Evolutionary conservation across 2,797 vertebrate species (phyloP).

Genomic region (Glyptemys insculpta): DNA sequence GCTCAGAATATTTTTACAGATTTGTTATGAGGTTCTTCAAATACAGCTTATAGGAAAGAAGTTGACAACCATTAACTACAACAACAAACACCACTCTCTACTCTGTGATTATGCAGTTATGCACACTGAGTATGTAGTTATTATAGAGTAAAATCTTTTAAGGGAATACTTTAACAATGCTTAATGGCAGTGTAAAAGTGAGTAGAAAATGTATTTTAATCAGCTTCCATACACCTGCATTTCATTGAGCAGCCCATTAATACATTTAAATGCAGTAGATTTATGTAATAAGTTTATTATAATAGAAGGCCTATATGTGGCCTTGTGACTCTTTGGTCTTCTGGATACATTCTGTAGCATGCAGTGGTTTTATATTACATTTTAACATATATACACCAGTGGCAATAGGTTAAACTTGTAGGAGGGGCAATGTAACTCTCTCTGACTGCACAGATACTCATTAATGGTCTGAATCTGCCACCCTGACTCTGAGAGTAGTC

Average conservation of each 20-base stretch:
- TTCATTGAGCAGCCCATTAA: fast-evolving
- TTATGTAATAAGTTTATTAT: neutral
- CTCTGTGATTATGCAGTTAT: neutral
- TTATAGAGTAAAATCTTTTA: neutral
- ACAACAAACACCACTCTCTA: neutral
- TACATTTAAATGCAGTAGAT: fast-evolving
- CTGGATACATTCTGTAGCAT: neutral
- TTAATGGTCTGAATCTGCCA: neutral
- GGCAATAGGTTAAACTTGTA: neutral
- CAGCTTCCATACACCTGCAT: fast-evolving
- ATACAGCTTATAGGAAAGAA: fast-evolving
- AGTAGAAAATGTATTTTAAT: too few species aligned
- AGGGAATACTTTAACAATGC: neutral
- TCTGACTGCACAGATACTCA: neutral
- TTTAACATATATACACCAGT: neutral
- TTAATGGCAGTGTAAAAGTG: too few species aligned
- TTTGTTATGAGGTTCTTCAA: neutral
- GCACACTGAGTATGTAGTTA: neutral
- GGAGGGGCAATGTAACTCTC: neutral
- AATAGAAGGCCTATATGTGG: neutral
- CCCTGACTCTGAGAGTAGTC: neutral
- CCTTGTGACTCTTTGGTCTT: neutral
- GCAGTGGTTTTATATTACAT: constrained; percentile 27
- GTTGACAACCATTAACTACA: neutral
- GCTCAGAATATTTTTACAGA: neutral